Evolutionary conservation across 2,113 vertebrate genomes (phyloP), one percentile per base, ranked within the genome.

Genomic region (Otus sunia): DNA sequence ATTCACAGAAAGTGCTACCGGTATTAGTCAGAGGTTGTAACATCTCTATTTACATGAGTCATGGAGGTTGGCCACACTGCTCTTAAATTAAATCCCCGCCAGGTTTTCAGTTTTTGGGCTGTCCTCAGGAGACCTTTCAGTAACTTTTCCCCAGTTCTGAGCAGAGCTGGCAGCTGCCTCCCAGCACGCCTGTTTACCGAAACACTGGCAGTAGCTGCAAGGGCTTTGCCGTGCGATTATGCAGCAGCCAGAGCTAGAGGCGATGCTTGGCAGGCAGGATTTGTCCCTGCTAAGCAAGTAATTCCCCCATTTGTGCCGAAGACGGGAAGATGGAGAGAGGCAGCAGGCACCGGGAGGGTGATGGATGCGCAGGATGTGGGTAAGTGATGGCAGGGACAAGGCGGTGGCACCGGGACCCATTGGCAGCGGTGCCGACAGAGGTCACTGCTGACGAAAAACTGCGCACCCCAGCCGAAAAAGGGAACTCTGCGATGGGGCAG

Each of bases 81-180:
- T 92, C 94, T 90, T n/a, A 56, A 86, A 84, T 69, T 91, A 74
- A 82, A 95, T 92, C 95, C 92, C 91, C 71, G 6, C 72, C 32
- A 58, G 71, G 37, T 63, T 94, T 96, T 96, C 87, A 56, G 84
- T 88, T 63, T 78, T 59, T 80, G 91, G 93, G 58, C 25, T 97
- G 97, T 96, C 98, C 98, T 64, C 84, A 58, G 88, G 96, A 97
- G 97, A 97, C 97, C 98, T 98, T 95, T 96, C 45, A 15, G 91
- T 81, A 87, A 94, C 34, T 43, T 66, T 56, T 69, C 80, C 68
- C 95, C 43, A 4, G 21, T 88, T 95, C 97, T 92, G 95, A 91
- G 94, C 94, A 53, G 89, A 52, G 80, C 89, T 34, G 80, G 95
- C 96, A 93, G 97, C 97, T 92, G 92, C 74, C 81, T 59, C 60